Percentiles rank a stretch among this genome's conserved stretches.
Conservation (phyloP, 1,140 invertebrate genomes). For the Drosophila punjabiensis region DNA sequence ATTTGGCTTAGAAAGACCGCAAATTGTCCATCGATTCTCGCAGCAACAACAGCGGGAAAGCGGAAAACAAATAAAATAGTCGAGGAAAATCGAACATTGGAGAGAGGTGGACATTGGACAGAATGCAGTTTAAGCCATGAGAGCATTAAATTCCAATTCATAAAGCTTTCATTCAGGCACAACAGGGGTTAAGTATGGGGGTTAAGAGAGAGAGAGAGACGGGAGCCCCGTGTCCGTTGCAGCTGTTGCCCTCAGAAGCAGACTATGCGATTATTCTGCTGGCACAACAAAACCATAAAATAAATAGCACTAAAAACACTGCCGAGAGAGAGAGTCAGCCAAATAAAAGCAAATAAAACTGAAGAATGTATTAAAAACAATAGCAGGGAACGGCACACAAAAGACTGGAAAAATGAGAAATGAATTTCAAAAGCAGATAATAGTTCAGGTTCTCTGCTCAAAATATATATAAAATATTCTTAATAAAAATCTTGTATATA, state of each 20-base stretch:
- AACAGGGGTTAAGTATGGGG: constrained; percentile 21
- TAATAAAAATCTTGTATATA: no score
- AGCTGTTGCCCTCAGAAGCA: constrained; percentile 35
- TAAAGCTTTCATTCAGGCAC: constrained; percentile 17
- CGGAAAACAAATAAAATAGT: background rate
- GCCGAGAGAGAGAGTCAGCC: background rate
- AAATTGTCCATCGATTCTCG: constrained; percentile 28
- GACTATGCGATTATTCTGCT: constrained; percentile 41
- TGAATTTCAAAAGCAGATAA: background rate
- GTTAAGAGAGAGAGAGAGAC: background rate
- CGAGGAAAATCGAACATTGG: background rate
- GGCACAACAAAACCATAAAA: constrained; percentile 37
- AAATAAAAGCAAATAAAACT: constrained; percentile 5
- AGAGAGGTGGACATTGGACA: background rate
- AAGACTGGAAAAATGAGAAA: background rate
- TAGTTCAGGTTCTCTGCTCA: no score
- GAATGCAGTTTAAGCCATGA: constrained; percentile 30
- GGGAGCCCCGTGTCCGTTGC: constrained; percentile 13
- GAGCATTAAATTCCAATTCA: constrained; percentile 41
- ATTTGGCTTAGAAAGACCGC: constrained; percentile 46
- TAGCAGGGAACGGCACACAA: background rate
- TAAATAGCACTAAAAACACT: constrained; percentile 19
- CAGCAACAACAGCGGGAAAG: background rate
- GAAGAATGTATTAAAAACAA: constrained; percentile 1
- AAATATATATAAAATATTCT: no score